phyloP scores from a whole-genome alignment of 2,113 vertebrate genomes.

The Grus americana region DNA sequence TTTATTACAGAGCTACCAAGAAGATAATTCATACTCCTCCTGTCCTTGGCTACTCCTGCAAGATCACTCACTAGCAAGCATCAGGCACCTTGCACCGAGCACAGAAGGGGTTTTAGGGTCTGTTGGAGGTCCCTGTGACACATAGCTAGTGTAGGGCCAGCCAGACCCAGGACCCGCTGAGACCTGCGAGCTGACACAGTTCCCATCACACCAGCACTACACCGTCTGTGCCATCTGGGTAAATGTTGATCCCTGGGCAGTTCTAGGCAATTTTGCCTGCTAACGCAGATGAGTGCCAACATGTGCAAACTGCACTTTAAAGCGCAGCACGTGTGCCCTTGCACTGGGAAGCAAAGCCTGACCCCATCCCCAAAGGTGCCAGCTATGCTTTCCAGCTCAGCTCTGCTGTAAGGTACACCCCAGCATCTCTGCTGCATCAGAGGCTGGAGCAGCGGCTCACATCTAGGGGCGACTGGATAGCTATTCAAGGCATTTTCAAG shows the following conservation, averaged over 20 bases:
- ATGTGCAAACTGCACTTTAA: fast-evolving
- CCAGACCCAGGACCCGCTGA: neutral
- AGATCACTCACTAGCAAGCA: neutral
- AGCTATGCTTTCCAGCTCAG: neutral
- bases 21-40: neutral
- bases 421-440: neutral
- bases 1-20: neutral
- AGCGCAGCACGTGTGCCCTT: too few relatives aligned
- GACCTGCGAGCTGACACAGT: neutral
- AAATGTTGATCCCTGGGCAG: fast-evolving
- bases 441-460: neutral
- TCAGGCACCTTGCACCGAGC: neutral
- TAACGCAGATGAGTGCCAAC: fast-evolving
- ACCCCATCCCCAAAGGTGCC: neutral
- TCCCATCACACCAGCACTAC: neutral
- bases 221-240: fast-evolving
- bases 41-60: neutral
- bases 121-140: neutral
- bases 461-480: fast-evolving
- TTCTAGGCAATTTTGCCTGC: neutral
- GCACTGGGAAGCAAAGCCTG: neutral
- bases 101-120: neutral
- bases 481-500: neutral
- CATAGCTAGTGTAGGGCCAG: neutral
- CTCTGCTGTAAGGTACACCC: neutral